Percentiles rank a stretch among this genome's conserved stretches.
phyloP scores from a whole-genome alignment of 1,140 invertebrate genomes.

The Papilio polyxenes region DNA sequence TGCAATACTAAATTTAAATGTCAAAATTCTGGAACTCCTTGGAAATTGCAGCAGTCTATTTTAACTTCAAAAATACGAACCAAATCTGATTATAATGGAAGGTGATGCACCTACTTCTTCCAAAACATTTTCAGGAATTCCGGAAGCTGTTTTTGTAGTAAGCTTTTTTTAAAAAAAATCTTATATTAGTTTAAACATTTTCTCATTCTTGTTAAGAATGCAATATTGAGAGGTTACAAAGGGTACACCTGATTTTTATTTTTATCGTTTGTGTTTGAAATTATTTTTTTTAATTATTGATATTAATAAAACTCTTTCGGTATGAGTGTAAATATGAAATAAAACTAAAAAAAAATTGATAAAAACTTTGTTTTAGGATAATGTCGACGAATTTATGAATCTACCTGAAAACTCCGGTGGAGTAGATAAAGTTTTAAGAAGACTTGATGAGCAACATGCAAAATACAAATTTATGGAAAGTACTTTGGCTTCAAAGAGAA shows the following conservation, averaged over 20 bases:
- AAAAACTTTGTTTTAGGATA: constrained; percentile 85
- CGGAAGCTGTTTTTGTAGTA: constrained; percentile 91
- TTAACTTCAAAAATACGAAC: constrained; percentile 19
- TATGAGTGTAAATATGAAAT: background rate
- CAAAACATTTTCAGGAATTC: constrained; percentile 89
- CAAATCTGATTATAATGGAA: constrained; percentile 64
- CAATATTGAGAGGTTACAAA: constrained; percentile 30
- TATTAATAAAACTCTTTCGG: background rate
- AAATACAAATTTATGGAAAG: constrained; percentile 99
- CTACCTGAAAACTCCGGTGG: constrained; percentile 89
- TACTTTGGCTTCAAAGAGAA: constrained; percentile 91
- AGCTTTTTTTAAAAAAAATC: constrained; percentile 56
- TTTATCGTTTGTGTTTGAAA: constrained; percentile 32
- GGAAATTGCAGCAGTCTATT: constrained; percentile 4
- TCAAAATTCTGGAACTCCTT: background rate
- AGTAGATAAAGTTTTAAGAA: constrained; percentile 91
- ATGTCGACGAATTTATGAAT: constrained; percentile 96
- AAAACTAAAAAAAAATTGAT: background rate
- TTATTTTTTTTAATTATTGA: background rate
- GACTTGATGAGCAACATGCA: constrained; percentile 93
- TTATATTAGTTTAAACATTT: background rate
- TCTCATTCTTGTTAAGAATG: background rate
- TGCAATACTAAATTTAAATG: background rate
- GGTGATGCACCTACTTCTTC: constrained; percentile 65
- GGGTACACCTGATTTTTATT: constrained; percentile 27